Conservation (phyloP, 2,888 invertebrate genomes). For the Drosophila neutralis region DNA sequence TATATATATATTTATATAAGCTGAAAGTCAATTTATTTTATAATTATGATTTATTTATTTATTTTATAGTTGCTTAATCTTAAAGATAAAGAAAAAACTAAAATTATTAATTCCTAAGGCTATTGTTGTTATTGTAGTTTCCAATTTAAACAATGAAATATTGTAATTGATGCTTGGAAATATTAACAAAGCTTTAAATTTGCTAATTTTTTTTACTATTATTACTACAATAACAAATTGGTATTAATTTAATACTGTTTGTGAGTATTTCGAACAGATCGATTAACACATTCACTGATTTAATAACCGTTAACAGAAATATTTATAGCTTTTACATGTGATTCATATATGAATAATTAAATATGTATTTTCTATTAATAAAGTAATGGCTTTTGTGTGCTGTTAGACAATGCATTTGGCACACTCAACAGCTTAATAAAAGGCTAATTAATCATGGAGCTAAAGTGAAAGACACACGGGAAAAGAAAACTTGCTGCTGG, state of each 20-base stretch:
- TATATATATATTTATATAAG: background rate
- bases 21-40: background rate
- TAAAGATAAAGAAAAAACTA: background rate
- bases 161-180: background rate
- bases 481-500: conserved; percentile 17
- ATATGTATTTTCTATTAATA: background rate
- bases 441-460: conserved; percentile 35
- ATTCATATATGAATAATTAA: background rate
- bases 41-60: background rate
- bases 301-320: background rate
- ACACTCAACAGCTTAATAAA: conserved; percentile 6
- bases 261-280: background rate
- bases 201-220: background rate
- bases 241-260: background rate
- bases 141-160: background rate
- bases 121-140: background rate
- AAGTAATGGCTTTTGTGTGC: conserved; percentile 3
- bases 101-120: background rate
- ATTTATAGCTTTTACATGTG: background rate
- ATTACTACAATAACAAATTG: background rate
- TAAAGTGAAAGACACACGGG: conserved; percentile 34
- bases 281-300: background rate
- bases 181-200: background rate
- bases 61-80: background rate
- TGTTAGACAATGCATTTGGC: background rate